These are phyloP conservation scores for Nasalis larvatus DNA, from an alignment of 2,113 vertebrate genomes.

Conservation along the genomic window DNA sequence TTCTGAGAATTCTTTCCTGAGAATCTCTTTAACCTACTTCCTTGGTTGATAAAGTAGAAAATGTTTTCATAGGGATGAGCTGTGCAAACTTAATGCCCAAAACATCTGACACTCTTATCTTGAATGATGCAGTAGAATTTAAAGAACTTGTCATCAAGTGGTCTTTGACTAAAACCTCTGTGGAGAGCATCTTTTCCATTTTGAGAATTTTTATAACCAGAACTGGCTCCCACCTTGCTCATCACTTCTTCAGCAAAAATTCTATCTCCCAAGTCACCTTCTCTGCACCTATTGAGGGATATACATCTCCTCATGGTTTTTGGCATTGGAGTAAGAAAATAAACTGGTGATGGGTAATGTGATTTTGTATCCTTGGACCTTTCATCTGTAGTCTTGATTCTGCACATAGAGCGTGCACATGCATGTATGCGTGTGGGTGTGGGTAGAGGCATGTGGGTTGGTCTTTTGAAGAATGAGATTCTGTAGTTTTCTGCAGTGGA, in stretches of 20 bases:
- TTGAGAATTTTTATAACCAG: neutral
- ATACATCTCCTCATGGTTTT: neutral
- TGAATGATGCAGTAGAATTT: neutral
- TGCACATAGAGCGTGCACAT: neutral
- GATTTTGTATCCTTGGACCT: neutral
- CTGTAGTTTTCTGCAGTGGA: neutral
- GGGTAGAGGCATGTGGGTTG: neutral
- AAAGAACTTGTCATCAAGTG: neutral
- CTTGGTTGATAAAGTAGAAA: slow-evolving; percentile 20
- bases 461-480: neutral
- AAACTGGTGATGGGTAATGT: neutral
- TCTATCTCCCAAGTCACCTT: neutral
- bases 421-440: neutral
- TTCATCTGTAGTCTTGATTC: neutral
- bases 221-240: neutral
- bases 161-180: neutral
- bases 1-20: neutral
- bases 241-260: neutral
- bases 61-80: neutral
- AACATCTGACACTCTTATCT: neutral
- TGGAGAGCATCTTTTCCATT: neutral
- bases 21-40: neutral
- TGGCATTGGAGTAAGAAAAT: slow-evolving; percentile 12
- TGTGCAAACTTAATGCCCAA: neutral
- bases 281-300: neutral